Conservation (phyloP, 1,140 invertebrate genomes). For the Hirudo medicinalis region DNA sequence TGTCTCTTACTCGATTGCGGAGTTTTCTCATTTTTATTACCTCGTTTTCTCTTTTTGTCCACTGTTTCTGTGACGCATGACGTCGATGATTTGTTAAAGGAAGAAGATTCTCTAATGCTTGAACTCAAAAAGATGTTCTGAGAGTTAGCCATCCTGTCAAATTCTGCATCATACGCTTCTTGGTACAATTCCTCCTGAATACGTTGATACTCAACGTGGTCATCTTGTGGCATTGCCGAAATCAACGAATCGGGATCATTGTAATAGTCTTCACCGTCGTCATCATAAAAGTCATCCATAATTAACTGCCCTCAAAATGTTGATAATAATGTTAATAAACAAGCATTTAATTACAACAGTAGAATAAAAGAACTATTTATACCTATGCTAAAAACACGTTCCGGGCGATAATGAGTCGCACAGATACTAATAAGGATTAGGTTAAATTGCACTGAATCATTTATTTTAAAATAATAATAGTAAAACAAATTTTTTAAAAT, state of each 20-base stretch:
- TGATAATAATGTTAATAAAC: not conserved
- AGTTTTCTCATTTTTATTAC: not conserved
- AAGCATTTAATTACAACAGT: not conserved
- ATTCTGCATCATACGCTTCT: not conserved
- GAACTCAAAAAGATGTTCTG: not conserved
- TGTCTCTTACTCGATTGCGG: not conserved
- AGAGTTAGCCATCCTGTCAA: not conserved
- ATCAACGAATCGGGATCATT: not conserved
- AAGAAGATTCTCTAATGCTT: not conserved
- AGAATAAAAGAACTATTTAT: not conserved
- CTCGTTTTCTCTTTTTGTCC: slow-evolving; percentile 1
- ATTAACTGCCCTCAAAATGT: not conserved
- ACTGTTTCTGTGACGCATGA: not conserved
- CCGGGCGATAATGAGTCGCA: not conserved
- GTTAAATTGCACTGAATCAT: not conserved
- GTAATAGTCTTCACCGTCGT: slow-evolving; percentile 4
- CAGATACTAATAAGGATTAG: not conserved
- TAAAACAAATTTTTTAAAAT: too few relatives aligned
- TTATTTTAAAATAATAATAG: not conserved
- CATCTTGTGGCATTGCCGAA: not conserved
- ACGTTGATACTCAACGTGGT: not conserved
- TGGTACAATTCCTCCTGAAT: slow-evolving; percentile 8
- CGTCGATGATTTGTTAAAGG: not conserved
- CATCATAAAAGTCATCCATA: not conserved
- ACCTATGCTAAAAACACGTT: not conserved